Evolutionary conservation across 1,140 invertebrate species (phyloP).

Genomic region (Calycopis cecrops): DNA sequence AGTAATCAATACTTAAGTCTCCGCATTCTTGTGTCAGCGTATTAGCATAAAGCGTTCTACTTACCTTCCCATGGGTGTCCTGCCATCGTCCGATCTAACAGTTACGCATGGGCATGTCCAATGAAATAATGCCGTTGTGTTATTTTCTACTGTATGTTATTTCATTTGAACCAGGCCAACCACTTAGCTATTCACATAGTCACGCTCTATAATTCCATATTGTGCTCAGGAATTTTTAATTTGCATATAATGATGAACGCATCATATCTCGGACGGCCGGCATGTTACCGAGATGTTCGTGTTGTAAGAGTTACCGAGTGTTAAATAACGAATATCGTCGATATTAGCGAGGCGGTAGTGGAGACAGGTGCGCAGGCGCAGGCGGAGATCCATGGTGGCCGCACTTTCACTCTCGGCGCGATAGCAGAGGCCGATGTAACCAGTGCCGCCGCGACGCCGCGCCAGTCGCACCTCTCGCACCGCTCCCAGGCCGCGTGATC

Average conservation of each 20-base stretch:
- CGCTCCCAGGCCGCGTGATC: not conserved
- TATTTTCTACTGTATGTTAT: conserved; percentile 9
- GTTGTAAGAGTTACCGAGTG: conserved; percentile 35
- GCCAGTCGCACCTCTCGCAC: conserved; percentile 44
- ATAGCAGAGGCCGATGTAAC: conserved; percentile 37
- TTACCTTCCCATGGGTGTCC: no score
- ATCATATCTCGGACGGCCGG: conserved; percentile 11
- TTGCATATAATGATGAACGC: conserved; percentile 15
- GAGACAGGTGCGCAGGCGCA: conserved; percentile 46
- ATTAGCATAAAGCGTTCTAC: no score
- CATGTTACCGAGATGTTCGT: conserved; percentile 17
- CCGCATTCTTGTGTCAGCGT: no score
- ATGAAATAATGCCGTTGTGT: not conserved
- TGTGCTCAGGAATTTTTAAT: conserved; percentile 18
- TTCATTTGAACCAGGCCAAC: conserved; percentile 1
- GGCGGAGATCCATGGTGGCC: conserved; percentile 49
- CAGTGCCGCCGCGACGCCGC: conserved; percentile 59
- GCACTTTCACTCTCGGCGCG: conserved; percentile 68
- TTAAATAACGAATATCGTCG: conserved; percentile 37
- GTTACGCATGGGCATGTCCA: not conserved
- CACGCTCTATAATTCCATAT: conserved; percentile 19
- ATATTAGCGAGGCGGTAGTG: conserved; percentile 36
- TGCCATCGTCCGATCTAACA: no score
- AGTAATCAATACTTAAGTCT: no score
- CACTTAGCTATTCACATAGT: conserved; percentile 17